Percentiles rank a stretch among this genome's conserved stretches.
These are phyloP conservation scores for Cinara cedri DNA, from an alignment of 2,888 invertebrate species.

Conservation along the genomic window DNA sequence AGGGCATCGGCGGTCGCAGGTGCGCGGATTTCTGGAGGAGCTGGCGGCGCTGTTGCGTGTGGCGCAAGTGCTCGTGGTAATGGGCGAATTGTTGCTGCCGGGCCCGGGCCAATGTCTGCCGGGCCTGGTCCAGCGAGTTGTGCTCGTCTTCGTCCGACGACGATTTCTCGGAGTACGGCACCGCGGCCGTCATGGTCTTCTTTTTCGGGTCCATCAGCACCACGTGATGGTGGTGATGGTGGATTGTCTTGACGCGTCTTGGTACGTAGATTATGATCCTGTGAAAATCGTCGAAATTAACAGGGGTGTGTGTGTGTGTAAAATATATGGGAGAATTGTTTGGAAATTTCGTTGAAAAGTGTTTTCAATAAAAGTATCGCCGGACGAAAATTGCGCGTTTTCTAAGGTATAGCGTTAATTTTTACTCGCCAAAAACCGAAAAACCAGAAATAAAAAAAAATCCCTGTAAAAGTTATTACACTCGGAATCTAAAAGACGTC, in stretches of 20 bases:
- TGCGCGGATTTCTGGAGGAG: not conserved
- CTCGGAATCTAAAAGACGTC: no score
- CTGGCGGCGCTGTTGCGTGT: not conserved
- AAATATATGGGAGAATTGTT: no score
- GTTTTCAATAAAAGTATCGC: no score
- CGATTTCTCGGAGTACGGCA: slow-evolving; percentile 2
- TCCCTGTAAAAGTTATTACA: no score
- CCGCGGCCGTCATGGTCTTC: not conserved
- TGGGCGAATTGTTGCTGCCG: not conserved
- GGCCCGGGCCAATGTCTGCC: not conserved
- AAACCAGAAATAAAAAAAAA: no score
- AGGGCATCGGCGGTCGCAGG: not conserved
- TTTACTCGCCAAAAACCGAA: no score
- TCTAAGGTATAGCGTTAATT: no score
- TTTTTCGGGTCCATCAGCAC: slow-evolving; percentile 42
- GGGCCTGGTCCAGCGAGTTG: not conserved
- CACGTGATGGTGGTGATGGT: slow-evolving; percentile 53
- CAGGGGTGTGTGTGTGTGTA: no score
- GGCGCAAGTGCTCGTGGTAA: not conserved
- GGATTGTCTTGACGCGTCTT: slow-evolving; percentile 21
- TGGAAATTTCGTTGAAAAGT: no score
- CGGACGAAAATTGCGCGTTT: no score
- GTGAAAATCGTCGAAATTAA: no score
- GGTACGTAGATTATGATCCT: slow-evolving; percentile 45
- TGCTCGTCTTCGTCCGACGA: not conserved